Evolutionary conservation across 2,113 vertebrate species (phyloP).

Genomic region (Cyprinus carpio): DNA sequence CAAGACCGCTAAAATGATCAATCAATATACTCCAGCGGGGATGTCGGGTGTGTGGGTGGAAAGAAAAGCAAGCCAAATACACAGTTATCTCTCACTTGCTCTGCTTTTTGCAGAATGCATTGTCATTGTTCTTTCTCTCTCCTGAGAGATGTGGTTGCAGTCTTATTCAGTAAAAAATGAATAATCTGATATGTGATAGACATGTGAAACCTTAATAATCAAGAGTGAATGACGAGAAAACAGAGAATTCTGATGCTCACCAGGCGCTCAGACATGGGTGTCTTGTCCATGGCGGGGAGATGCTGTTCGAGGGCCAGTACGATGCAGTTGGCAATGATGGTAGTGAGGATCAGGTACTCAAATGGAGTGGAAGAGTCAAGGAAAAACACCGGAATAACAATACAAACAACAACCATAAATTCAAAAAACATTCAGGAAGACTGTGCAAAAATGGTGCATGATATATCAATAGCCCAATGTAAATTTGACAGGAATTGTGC

Average conservation of each 20-base stretch:
- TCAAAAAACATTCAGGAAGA: background rate
- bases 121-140: constrained; percentile 3
- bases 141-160: background rate
- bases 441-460: background rate
- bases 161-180: background rate
- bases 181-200: background rate
- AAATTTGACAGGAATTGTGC: background rate
- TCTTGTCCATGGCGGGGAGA: constrained; percentile 93
- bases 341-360: constrained; percentile 98
- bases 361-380: constrained; percentile 92
- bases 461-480: background rate
- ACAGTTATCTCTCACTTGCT: constrained; percentile 24
- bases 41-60: constrained; percentile 26
- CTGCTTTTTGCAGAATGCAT: background rate
- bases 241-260: constrained; percentile 75
- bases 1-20: constrained; percentile 43
- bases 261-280: constrained; percentile 95
- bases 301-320: constrained; percentile 97
- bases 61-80: constrained; percentile 41
- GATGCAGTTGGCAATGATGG: constrained; percentile 98
- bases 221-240: background rate
- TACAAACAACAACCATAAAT: constrained; percentile 23
- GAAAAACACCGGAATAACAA: constrained; percentile 58
- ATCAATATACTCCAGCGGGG: constrained; percentile 40
- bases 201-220: background rate